Percentiles rank a stretch among this genome's conserved stretches.
These are phyloP conservation scores for Oscheius sp. DNA, from an alignment of 2,888 invertebrate species.

Conservation along the genomic window DNA sequence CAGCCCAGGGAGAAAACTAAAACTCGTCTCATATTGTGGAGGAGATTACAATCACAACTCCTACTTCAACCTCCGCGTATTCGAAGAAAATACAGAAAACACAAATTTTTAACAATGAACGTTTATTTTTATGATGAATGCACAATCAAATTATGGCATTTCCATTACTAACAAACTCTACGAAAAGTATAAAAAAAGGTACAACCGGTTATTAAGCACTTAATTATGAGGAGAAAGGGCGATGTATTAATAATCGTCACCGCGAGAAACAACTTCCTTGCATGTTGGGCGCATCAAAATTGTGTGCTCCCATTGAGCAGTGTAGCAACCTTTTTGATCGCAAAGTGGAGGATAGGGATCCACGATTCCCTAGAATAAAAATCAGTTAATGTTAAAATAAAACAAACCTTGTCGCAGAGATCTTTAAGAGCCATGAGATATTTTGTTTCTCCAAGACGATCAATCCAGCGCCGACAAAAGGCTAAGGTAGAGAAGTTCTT, in stretches of 20 bases:
- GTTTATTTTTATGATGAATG: too few relatives aligned
- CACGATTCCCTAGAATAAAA: conserved; percentile 81
- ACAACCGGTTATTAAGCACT: too few relatives aligned
- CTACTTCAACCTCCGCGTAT: too few relatives aligned
- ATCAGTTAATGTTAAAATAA: neutral
- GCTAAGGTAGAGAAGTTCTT: conserved; percentile 97
- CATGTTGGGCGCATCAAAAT: conserved; percentile 95
- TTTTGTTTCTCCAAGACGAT: conserved; percentile 93
- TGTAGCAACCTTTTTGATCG: conserved; percentile 96
- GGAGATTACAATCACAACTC: too few relatives aligned
- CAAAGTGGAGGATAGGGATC: conserved; percentile 98
- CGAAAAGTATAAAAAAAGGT: too few relatives aligned
- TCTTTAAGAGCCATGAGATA: conserved; percentile 98
- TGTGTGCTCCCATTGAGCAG: conserved; percentile 99
- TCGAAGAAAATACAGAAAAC: too few relatives aligned
- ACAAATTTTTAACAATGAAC: too few relatives aligned
- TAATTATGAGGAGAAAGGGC: too few relatives aligned
- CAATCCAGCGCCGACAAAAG: conserved; percentile 98
- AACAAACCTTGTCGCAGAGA: conserved; percentile 85
- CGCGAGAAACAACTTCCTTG: conserved; percentile 96
- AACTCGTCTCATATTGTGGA: too few relatives aligned
- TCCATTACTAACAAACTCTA: too few relatives aligned
- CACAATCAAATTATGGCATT: too few relatives aligned
- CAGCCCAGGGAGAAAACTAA: too few relatives aligned
- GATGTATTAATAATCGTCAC: conserved; percentile 86